Evolutionary conservation across 2,797 vertebrate genomes (phyloP).

Genomic region (Psittacula echo): DNA sequence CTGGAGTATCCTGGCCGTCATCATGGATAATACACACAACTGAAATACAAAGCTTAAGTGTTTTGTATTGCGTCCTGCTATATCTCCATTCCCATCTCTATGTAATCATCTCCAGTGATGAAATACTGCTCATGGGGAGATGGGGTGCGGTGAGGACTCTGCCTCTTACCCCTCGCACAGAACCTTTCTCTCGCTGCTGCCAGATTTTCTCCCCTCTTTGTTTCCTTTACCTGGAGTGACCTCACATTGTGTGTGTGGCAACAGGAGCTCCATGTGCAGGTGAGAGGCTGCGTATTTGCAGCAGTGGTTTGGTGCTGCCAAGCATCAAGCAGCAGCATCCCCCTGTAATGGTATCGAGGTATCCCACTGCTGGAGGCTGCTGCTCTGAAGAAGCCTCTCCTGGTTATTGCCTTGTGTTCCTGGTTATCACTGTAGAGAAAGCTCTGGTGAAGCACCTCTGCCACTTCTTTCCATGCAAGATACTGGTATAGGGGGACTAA

Average conservation of each 20-base stretch:
- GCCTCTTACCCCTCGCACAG: accelerated
- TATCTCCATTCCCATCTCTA: neutral
- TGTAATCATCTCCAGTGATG: neutral
- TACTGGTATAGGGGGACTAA: neutral
- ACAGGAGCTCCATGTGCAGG: neutral
- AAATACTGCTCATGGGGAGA: neutral
- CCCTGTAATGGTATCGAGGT: accelerated
- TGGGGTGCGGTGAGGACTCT: neutral
- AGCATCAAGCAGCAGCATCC: neutral
- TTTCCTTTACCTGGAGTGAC: neutral
- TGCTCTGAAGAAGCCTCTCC: neutral
- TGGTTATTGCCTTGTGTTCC: neutral
- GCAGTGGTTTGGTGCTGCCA: neutral
- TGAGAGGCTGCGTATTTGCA: neutral
- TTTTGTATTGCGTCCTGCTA: neutral
- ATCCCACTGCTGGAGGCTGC: neutral
- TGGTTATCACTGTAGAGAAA: neutral
- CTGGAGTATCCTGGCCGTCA: neutral
- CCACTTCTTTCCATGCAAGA: neutral
- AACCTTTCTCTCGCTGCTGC: neutral
- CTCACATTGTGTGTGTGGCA: neutral
- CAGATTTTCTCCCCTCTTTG: neutral
- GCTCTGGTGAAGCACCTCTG: neutral
- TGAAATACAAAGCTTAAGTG: neutral
- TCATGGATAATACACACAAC: neutral